Evolutionary conservation across 1,140 invertebrate species (phyloP), one percentile per base, ranked within the genome.

Genomic region (Trichoplusia ni): DNA sequence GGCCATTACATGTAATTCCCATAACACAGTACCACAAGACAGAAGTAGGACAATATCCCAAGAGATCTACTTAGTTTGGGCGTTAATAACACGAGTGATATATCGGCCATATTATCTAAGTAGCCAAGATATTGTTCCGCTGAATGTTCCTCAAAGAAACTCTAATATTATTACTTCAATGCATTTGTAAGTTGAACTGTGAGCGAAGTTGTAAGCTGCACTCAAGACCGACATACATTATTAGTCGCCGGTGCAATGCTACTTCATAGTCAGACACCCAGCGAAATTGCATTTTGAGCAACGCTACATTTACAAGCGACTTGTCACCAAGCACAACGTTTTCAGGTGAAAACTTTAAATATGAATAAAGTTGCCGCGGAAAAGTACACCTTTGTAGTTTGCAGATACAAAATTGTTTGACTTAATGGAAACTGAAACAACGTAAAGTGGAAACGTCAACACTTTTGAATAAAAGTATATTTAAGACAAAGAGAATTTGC

Each of bases 201-300:
- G 29, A 51, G 27, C 19, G 29, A 51, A 35, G 27, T 51, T 51
- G 29, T 35, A 19, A 47, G 31, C 44, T 29, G 25, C 14, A 29
- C 13, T 18, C 44, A 47, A 33, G 47, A 33, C 47, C 47, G n/a
- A 21, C 16, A n/a, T 51, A 51, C 18, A 51, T 51, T 33, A 51
- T 51, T 33, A 51, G 29, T 35, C 35, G 47, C 29, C 25, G 35
- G 27, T 4, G 47, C 47, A 51, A 51, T 29, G 35, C 47, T 29
- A 18, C 27, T 16, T 35, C 47, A 6, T 19, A 27, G 19, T 40
- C 35, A 18, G 35, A 40, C 19, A 35, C 18, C 21, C 33, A 56
- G 40, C 33, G 9, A 38, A 38, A 38, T 56, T 56, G 23, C 51
- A 56, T 56, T 56, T 56, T 23, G 47, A 7, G 19, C 40, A 44